phyloP scores from a whole-genome alignment of 2,888 invertebrate genomes.

The Leptothorax acervorum region DNA sequence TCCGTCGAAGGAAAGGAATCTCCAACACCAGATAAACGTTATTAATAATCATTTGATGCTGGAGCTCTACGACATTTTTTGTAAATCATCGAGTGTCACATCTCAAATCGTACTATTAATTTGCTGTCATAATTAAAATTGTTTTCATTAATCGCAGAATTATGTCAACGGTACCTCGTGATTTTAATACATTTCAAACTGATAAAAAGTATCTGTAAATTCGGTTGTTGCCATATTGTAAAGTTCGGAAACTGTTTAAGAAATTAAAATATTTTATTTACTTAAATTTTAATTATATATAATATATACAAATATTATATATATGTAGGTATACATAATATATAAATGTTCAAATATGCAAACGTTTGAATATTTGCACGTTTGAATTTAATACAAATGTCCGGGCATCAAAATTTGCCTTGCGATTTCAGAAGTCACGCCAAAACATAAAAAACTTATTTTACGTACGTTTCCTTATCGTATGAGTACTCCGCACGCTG shows the following conservation, averaged over 20 bases:
- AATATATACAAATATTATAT: neutral
- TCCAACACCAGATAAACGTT: conserved; percentile 67
- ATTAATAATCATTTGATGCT: conserved; percentile 67
- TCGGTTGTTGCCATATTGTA: neutral
- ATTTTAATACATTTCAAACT: neutral
- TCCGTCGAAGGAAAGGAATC: conserved; percentile 63
- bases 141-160: neutral
- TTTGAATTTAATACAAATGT: neutral
- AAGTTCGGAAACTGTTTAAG: neutral
- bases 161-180: neutral
- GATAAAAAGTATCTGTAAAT: neutral
- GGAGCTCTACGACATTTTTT: conserved; percentile 40
- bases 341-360: neutral
- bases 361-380: neutral
- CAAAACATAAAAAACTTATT: neutral
- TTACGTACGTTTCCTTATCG: conserved; percentile 17
- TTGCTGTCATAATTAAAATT: neutral
- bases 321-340: neutral
- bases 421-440: neutral
- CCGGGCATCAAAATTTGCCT: neutral
- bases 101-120: neutral
- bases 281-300: neutral
- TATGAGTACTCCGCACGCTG: conserved; percentile 14
- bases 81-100: conserved; percentile 20
- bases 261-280: neutral